Evolutionary conservation across 2,113 vertebrate species (phyloP).

Genomic region (Serilophus lunatus): DNA sequence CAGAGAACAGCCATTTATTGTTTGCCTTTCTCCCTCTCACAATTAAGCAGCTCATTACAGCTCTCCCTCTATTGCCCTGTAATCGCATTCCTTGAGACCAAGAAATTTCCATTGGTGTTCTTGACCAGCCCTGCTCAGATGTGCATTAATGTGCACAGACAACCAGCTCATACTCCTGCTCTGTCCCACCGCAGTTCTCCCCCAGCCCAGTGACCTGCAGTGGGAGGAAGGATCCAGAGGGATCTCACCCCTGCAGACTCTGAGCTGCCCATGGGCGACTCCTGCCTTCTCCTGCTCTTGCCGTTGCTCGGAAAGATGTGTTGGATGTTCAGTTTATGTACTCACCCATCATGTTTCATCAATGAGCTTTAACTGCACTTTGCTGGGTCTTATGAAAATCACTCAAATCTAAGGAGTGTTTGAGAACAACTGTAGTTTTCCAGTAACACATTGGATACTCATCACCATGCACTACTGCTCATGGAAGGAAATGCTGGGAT

Average conservation of each 20-base stretch:
- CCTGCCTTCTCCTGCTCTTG: neutral
- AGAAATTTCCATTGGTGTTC: neutral
- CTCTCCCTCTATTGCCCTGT: neutral
- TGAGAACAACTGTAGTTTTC: neutral
- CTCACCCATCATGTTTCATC: neutral
- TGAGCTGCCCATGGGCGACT: neutral
- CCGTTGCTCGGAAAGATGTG: neutral
- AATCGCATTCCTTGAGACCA: neutral
- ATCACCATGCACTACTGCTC: neutral
- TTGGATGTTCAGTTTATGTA: neutral
- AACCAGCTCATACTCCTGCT: neutral
- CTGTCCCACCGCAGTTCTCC: neutral
- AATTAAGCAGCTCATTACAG: conserved; percentile 13
- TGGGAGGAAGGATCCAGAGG: neutral
- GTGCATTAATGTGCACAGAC: neutral
- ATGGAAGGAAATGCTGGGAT: neutral
- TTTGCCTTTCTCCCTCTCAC: neutral
- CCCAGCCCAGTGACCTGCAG: neutral
- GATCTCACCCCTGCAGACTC: neutral
- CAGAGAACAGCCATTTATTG: neutral
- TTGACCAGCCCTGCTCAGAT: neutral
- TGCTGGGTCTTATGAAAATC: neutral
- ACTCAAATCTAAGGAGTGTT: neutral
- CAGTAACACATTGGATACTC: neutral
- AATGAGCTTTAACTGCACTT: neutral